These are phyloP conservation scores for Pasiphila rectangulata DNA, from an alignment of 2,888 invertebrate species.

Conservation along the genomic window DNA sequence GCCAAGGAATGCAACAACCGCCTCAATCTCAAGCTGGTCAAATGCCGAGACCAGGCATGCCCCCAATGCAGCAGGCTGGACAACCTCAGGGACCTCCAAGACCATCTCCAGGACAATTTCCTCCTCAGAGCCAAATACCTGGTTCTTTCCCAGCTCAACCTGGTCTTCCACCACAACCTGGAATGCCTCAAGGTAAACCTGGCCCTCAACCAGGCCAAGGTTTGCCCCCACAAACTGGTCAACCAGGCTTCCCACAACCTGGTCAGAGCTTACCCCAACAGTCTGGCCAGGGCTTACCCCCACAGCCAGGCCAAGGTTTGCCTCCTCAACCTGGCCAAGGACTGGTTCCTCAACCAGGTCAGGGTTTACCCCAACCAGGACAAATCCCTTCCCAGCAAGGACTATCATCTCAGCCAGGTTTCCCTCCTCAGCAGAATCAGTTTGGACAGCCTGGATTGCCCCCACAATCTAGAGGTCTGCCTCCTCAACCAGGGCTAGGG, in stretches of 20 bases:
- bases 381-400: background rate
- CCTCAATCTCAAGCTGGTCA: conserved; percentile 35
- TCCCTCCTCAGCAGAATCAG: conserved; percentile 21
- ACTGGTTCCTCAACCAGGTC: conserved; percentile 35
- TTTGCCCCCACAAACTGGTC: conserved; percentile 23
- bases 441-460: conserved; percentile 7
- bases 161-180: conserved; percentile 27
- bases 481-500: conserved; percentile 24
- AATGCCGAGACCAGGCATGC: conserved; percentile 28
- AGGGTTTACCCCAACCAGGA: conserved; percentile 35
- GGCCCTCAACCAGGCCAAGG: conserved; percentile 11
- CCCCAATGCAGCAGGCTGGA: conserved; percentile 20
- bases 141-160: conserved; percentile 27
- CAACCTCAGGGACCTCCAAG: conserved; percentile 30
- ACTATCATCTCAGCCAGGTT: conserved; percentile 44
- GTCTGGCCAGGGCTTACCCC: conserved; percentile 33
- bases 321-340: conserved; percentile 37
- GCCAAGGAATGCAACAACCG: conserved; percentile 34
- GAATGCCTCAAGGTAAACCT: conserved; percentile 39
- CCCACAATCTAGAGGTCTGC: conserved; percentile 23
- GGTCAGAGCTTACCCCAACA: conserved; percentile 29
- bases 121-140: conserved; percentile 34
- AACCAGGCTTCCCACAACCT: conserved; percentile 34
- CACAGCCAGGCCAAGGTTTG: conserved; percentile 32
- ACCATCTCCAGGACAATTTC: conserved; percentile 26